Evolutionary conservation across 2,888 invertebrate genomes (phyloP), one percentile per base, ranked within the genome.

Genomic region (Auanema freiburgensis): DNA sequence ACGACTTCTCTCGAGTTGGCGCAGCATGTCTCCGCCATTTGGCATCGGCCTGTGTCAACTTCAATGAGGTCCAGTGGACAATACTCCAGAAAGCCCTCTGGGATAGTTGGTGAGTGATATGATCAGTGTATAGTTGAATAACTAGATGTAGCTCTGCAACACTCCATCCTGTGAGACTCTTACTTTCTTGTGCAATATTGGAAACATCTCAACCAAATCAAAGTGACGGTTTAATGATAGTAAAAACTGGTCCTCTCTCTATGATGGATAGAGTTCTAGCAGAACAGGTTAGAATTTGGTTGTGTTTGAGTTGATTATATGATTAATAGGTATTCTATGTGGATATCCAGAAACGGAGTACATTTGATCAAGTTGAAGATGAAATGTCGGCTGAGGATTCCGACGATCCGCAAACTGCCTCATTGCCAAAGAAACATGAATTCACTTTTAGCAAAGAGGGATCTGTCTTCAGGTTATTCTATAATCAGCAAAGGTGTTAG

Each of bases 151-250:
- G 92, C 77, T 89, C 84, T n/a, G 84, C 86, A 18, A 92, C 92
- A 56, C 88, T 94, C 59, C 90, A 91, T 71, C 92, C 92, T 42
- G 85, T 95, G 59, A 90, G 91, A 70, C 92, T 92, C 85, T 87
- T 96, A 44, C 92, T 92, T 63, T 89, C 91, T 79, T 92, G 92
- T 43, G 96, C 94, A 84, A 90, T 92, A 79, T 90, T 91, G 77
- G 90, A 92, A 82, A 91, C 92, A 79, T 93, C 93, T 83, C 95
- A 94, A 85, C 93, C 93, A 84, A 78, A 77, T 2, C 79, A 80
- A 52, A 67, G 73, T 25, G 77, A 77, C 23, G 66, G 72, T 53
- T 67, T 79, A 11, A 41, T 25, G 16, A 41, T 58, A 1, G 49
- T 52, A 14, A 54, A 53, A 14, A 58, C 57, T 8, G 57, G 53